Evolutionary conservation across 1,140 invertebrate genomes (phyloP), one percentile per base, ranked within the genome.

Genomic region (Euwallacea fornicatus): DNA sequence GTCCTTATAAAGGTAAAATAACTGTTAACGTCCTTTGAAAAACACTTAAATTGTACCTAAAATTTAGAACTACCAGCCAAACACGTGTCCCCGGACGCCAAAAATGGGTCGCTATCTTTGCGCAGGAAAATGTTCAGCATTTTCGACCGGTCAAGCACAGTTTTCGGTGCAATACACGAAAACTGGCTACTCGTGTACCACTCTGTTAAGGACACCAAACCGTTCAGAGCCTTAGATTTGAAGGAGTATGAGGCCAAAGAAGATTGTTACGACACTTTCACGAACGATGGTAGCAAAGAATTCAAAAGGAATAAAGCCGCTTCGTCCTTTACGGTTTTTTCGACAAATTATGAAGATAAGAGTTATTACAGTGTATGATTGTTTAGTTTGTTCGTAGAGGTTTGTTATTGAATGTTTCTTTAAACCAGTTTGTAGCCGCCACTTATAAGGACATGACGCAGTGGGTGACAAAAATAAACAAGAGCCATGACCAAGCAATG

Each of bases 381-480:
- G 15, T 10, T 62, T 13, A 62, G 2, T 21, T 54, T 54, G 42
- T 41, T 47, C n/a, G 55, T 16, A 58, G 16, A 47, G 47, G 33
- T 41, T 55, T 65, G 33, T 11, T 42, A 16, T 7, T 8, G 21
- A 33, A 63, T 61, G 11, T 41, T 41, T 42, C 11, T 15, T 63
- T 42, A 41, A 41, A 41, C 9, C 46, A 66, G 64, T 66, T 66
- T 66, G 13, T 43, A 50, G 64, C 64, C 3, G 33, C 42, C 2
- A 66, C 64, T 7, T 54, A 66, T 46, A 66, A 66, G 13, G 64
- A 66, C 44, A 66, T 66, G 64, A 41, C 56, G 10, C 64, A 66
- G 21, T 66, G 64, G 64, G 50, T 66, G 33, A 42, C 21, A 7
- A 66, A 21, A 56, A 66, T 66, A 42, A 66, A 66, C 15, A 43